Evolutionary conservation across 1,140 invertebrate species (phyloP).

Genomic region (Penaeus japonicus): DNA sequence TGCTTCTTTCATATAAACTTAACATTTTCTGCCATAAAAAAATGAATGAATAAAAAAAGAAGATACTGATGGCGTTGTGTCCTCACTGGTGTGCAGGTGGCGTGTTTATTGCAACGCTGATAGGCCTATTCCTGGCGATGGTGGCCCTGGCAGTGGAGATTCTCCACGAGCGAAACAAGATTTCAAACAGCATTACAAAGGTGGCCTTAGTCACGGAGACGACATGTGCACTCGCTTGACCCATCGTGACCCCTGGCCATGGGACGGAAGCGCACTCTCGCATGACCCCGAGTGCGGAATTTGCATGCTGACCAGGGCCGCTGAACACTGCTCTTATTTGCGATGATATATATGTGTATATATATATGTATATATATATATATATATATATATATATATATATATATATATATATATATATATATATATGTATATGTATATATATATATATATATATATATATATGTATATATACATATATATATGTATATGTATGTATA

Average conservation of each 20-base stretch:
- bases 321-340: too few relatives aligned
- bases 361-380: constrained; percentile 9
- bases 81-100: constrained; percentile 3
- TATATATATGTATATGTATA: constrained; percentile 7
- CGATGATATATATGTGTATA: background rate
- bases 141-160: constrained; percentile 81
- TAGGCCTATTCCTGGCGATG: constrained; percentile 83
- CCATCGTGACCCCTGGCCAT: constrained; percentile 44
- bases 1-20: too few relatives aligned
- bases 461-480: background rate
- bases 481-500: constrained; percentile 10
- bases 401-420: constrained; percentile 37
- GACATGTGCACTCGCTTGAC: background rate
- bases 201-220: background rate
- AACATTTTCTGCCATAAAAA: too few relatives aligned
- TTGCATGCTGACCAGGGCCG: too few relatives aligned
- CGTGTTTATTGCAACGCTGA: constrained; percentile 73
- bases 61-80: background rate
- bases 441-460: background rate
- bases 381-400: constrained; percentile 37
- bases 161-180: constrained; percentile 69
- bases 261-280: background rate
- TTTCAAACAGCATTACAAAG: background rate
- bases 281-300: background rate
- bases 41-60: background rate